These are phyloP conservation scores for Melikaiella ostensackeni DNA, from an alignment of 2,888 invertebrate genomes.

Conservation along the genomic window DNA sequence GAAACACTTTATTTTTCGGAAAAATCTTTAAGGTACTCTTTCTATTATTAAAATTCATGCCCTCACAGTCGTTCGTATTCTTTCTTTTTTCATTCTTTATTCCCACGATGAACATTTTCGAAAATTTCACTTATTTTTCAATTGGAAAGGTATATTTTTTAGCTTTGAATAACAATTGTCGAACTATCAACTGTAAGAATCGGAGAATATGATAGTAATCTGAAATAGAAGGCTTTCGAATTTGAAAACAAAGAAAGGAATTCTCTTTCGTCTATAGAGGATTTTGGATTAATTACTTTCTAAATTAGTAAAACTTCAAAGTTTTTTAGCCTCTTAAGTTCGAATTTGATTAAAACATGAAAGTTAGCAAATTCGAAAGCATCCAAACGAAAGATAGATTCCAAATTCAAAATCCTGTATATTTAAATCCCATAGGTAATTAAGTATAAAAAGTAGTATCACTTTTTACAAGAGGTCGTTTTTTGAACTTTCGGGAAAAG, in stretches of 20 bases:
- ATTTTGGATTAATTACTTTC: no score
- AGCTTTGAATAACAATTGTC: no score
- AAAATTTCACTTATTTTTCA: no score
- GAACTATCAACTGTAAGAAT: no score
- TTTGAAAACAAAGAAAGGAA: no score
- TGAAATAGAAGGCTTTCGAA: no score
- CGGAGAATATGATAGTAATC: no score
- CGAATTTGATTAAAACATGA: background rate
- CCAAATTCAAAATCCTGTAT: background rate
- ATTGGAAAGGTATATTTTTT: no score
- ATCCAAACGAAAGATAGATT: background rate
- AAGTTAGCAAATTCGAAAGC: background rate
- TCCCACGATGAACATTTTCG: background rate
- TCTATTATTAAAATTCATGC: background rate
- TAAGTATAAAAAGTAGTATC: background rate
- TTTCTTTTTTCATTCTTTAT: background rate
- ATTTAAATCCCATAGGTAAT: background rate
- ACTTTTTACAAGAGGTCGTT: background rate
- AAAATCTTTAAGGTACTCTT: background rate
- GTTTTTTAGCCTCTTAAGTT: background rate
- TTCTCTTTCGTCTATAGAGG: no score
- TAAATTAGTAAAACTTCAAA: no score
- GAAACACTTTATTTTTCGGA: background rate
- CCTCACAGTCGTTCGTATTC: background rate
- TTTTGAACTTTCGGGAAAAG: background rate